Base-by-base conservation (phyloP, 2,113 vertebrate genomes). In the Siniperca knerii region DNA sequence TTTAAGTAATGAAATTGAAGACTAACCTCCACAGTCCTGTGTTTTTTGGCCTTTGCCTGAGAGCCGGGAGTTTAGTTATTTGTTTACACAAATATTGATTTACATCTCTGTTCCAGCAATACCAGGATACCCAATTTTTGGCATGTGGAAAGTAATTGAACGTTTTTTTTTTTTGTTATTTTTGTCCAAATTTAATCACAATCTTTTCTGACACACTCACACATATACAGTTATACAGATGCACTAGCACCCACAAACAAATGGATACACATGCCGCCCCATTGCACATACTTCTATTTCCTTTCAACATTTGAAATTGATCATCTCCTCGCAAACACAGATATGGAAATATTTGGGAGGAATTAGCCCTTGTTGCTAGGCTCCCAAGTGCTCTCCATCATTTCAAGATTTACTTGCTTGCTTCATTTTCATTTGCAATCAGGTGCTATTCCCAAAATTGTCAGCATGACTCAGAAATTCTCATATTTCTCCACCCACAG, bases 21-120 rank as follows among this genome's bases (percentile, higher is more conserved):
- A 50, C 67, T 77, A 80, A 68, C 68, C 81, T 81, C 52, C 11
- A 20, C 21, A 18, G 81, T 4, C 37, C 46, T 25, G 52, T 61
- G 11, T 57, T 73, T 72, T 62, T 65, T 70, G 10, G 29, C 29
- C 35, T 69, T 68, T 69, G 2, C 42, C 68, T 80, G 54, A 44
- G 46, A 76, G 42, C 46, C 73, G 61, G 40, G 54, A 81, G 40
- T 64, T 67, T 40, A 81, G 42, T 84, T 82, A 68, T 21, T 72
- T 81, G 62, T 79, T 85, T 77, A 61, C 33, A 50, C 80, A 81
- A 81, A 84, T 88, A 79, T 79, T 82, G 72, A 91, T 92, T 84
- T 68, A 58, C 65, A 73, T 92, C 62, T 86, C 55, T 25, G 55
- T 64, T 66, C 42, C 25, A 57, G 48, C 50, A 11, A 29, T 82